Percentiles rank a stretch among this genome's conserved stretches.
These are phyloP conservation scores for Spea hammondii DNA, from an alignment of 2,797 vertebrate species.

Conservation along the genomic window DNA sequence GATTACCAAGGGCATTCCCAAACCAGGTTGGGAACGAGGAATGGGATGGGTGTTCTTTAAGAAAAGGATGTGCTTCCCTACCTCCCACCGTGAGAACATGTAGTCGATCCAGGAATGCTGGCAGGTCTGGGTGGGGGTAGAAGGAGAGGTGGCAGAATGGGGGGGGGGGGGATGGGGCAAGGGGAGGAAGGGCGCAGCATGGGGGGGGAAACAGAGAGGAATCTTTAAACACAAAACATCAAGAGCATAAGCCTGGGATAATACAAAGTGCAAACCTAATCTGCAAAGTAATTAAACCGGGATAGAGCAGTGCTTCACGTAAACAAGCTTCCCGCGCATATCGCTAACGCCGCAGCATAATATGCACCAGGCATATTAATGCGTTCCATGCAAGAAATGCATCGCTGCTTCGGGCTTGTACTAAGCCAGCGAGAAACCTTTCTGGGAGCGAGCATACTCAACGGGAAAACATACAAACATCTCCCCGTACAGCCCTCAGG, in stretches of 20 bases:
- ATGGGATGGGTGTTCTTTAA: conserved; percentile 11
- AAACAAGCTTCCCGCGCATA: background rate
- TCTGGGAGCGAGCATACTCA: too few species aligned
- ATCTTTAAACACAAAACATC: conserved; percentile 33
- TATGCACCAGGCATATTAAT: conserved; percentile 5
- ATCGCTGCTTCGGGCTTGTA: too few species aligned
- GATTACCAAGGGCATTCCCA: too few species aligned
- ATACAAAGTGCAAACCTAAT: conserved; percentile 26
- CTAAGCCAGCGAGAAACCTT: too few species aligned
- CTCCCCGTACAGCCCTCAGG: too few species aligned
- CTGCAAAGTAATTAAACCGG: background rate
- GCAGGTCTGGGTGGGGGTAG: conserved; percentile 80
- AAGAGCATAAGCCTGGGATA: conserved; percentile 17
- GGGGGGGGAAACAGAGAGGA: conserved; percentile 71
- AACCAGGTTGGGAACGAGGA: background rate
- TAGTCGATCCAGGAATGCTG: conserved; percentile 90
- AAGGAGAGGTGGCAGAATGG: conserved; percentile 57
- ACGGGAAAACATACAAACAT: too few species aligned
- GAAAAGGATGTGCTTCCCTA: conserved; percentile 67
- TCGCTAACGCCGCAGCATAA: background rate
- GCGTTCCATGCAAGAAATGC: background rate
- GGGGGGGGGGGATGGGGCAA: conserved; percentile 61
- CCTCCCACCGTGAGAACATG: conserved; percentile 94
- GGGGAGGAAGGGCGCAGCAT: conserved; percentile 59
- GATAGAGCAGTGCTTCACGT: conserved; percentile 12